phyloP scores from a whole-genome alignment of 2,888 invertebrate genomes.

The Craniophora ligustri region DNA sequence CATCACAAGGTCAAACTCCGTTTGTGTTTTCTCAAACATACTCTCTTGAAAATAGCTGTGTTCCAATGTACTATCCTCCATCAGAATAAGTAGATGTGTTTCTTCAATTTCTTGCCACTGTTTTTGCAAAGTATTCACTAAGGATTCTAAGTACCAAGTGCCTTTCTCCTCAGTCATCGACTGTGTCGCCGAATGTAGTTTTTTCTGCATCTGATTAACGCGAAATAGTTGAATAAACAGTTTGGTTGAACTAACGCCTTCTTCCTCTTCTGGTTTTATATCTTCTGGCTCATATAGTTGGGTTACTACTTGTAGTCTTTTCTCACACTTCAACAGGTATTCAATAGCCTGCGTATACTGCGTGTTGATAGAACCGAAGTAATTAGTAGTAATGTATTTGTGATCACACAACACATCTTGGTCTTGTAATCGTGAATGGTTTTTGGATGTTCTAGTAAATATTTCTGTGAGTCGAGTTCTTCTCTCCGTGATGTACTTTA shows the following conservation, averaged over 20 bases:
- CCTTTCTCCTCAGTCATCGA: not conserved
- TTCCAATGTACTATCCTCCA: not conserved
- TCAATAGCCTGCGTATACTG: not conserved
- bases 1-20: not conserved
- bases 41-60: not conserved
- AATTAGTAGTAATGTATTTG: not conserved
- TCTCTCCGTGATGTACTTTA: not conserved
- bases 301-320: not conserved
- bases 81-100: not conserved
- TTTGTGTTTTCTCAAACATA: not conserved
- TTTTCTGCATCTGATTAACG: not conserved
- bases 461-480: not conserved
- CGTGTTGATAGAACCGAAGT: not conserved
- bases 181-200: not conserved
- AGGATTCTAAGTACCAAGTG: not conserved
- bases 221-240: not conserved
- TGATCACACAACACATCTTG: not conserved
- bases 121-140: not conserved
- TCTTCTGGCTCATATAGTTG: not conserved
- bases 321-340: not conserved
- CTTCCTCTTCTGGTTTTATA: not conserved
- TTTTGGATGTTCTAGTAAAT: not conserved
- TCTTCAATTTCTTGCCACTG: not conserved
- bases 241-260: not conserved
- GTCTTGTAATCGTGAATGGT: not conserved